Evolutionary conservation across 2,797 vertebrate genomes (phyloP).

Genomic region (Rhynchonycteris naso): DNA sequence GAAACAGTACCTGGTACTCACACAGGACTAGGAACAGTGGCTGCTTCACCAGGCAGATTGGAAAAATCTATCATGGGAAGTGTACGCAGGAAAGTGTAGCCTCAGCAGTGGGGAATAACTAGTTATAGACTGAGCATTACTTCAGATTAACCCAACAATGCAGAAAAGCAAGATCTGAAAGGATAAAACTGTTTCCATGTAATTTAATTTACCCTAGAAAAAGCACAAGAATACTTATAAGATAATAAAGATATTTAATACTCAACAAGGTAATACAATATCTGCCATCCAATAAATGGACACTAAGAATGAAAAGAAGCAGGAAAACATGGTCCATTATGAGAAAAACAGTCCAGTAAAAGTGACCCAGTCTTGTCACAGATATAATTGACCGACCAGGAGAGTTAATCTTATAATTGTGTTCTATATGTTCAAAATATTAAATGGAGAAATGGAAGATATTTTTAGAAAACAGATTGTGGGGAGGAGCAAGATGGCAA

Average conservation of each 20-base stretch:
- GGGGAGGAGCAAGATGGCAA: no score
- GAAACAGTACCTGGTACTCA: background rate
- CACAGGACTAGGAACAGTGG: background rate
- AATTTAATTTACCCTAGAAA: background rate
- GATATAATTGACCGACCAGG: background rate
- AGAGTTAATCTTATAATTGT: background rate
- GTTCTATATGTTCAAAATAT: background rate
- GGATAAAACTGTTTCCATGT: background rate
- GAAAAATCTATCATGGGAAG: background rate
- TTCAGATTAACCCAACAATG: background rate
- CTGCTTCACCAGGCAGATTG: background rate
- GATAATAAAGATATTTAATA: background rate
- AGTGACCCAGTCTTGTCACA: background rate
- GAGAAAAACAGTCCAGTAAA: background rate
- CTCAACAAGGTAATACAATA: background rate
- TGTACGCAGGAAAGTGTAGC: background rate
- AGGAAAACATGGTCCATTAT: background rate
- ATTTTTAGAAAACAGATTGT: background rate
- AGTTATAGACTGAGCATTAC: background rate
- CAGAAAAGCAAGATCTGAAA: background rate
- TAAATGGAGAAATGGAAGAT: background rate
- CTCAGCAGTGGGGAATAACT: background rate
- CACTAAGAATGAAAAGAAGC: background rate
- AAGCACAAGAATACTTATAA: background rate
- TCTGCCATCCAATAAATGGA: background rate